Conservation (phyloP, 2,888 invertebrate species). For the Hetaerina titia region DNA sequence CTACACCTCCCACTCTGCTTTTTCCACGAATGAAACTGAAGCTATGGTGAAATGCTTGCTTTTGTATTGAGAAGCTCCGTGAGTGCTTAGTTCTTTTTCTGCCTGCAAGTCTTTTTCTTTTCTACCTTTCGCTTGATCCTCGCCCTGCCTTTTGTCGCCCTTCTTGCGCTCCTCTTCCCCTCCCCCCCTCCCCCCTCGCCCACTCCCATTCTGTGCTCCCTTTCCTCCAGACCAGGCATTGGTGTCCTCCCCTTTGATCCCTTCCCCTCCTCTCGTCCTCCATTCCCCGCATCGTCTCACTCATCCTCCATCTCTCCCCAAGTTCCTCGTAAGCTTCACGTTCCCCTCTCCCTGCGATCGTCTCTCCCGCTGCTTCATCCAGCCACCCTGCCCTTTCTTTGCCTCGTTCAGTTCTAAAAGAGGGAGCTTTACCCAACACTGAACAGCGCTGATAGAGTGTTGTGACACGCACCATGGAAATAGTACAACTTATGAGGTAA, state of each 20-base stretch:
- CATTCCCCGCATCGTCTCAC: neutral
- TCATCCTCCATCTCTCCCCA: neutral
- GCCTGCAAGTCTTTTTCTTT: neutral
- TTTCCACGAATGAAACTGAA: neutral
- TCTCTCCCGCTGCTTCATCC: neutral
- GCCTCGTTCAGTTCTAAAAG: neutral
- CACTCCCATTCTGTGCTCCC: neutral
- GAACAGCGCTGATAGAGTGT: too few relatives aligned
- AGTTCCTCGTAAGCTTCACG: neutral
- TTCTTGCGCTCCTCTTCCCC: neutral
- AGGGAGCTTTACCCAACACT: too few relatives aligned
- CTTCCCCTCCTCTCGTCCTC: neutral
- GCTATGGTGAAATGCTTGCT: neutral
- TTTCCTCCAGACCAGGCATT: neutral
- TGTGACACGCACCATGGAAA: too few relatives aligned
- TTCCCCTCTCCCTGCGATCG: neutral
- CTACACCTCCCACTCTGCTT: neutral
- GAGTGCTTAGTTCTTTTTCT: neutral
- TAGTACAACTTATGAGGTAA: too few relatives aligned
- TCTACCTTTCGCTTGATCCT: neutral
- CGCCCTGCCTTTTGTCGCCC: neutral
- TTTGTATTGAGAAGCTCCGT: neutral
- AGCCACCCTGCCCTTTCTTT: neutral
- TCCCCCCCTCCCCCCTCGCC: neutral
- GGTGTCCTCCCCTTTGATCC: neutral